phyloP scores from a whole-genome alignment of 2,113 vertebrate species.

The Lophius piscatorius region DNA sequence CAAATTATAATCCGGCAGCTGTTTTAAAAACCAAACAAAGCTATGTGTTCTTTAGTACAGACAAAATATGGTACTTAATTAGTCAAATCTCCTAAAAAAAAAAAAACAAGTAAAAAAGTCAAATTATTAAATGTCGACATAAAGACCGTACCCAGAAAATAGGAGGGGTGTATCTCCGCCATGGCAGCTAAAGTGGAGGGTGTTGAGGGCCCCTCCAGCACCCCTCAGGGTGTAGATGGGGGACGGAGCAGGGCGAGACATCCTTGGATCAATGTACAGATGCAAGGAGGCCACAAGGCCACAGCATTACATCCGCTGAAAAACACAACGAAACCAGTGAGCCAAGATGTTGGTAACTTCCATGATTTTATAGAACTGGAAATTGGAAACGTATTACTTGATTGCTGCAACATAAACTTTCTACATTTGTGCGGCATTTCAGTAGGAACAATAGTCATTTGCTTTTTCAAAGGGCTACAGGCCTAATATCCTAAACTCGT shows the following conservation, averaged over 20 bases:
- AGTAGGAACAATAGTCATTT: too few relatives aligned
- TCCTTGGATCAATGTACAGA: constrained; percentile 38
- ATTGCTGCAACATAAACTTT: background rate
- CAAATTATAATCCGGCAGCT: too few relatives aligned
- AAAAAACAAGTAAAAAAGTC: background rate
- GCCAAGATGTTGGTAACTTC: background rate
- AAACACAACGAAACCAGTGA: constrained; percentile 1
- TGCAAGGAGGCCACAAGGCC: constrained; percentile 1
- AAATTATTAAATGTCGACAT: background rate
- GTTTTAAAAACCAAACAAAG: too few relatives aligned
- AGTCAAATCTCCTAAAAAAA: background rate
- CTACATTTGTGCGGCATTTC: background rate
- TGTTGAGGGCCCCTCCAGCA: constrained; percentile 81
- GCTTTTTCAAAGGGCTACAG: too few relatives aligned
- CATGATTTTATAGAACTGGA: background rate
- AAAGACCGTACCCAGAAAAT: constrained; percentile 88
- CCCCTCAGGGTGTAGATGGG: constrained; percentile 91
- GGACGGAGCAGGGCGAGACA: constrained; percentile 82
- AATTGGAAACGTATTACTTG: background rate
- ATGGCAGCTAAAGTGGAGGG: constrained; percentile 84
- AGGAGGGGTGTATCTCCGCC: constrained; percentile 76
- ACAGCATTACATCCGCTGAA: background rate
- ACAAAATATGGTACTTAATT: too few relatives aligned
- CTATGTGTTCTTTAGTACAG: too few relatives aligned
- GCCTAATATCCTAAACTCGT: too few relatives aligned